Percentiles rank a stretch among this genome's conserved stretches.
These are phyloP conservation scores for Drosophila kohkoa DNA, from an alignment of 1,140 invertebrate genomes.

Conservation along the genomic window DNA sequence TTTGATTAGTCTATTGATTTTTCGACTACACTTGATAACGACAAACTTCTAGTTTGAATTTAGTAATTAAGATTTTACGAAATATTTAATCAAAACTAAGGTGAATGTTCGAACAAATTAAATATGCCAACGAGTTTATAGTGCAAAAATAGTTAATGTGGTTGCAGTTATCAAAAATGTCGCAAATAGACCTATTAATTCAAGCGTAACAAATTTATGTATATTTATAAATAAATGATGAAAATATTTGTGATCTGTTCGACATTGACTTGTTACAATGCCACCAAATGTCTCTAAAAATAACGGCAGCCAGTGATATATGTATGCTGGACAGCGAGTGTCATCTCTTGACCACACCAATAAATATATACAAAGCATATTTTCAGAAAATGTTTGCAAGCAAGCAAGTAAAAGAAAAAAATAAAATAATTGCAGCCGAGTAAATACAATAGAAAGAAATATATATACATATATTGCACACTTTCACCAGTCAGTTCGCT, in stretches of 20 bases:
- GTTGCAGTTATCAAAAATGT: background rate
- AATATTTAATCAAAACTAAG: conserved; percentile 42
- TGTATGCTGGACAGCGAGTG: conserved; percentile 43
- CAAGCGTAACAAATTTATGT: conserved; percentile 25
- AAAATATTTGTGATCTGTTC: conserved; percentile 53
- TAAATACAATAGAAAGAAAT: background rate
- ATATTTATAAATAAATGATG: conserved; percentile 72
- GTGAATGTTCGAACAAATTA: conserved; percentile 8
- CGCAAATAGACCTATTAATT: background rate
- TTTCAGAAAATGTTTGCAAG: conserved; percentile 8
- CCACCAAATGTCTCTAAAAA: conserved; percentile 63
- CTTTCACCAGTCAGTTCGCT: conserved; percentile 65
- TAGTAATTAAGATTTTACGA: conserved; percentile 61
- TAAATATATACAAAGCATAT: conserved; percentile 14
- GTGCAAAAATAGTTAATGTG: background rate
- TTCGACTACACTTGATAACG: conserved; percentile 60
- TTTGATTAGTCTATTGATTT: conserved; percentile 45
- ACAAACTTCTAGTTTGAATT: conserved; percentile 75
- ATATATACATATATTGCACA: conserved; percentile 33
- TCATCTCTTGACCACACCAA: conserved; percentile 33
- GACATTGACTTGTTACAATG: conserved; percentile 74
- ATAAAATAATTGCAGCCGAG: conserved; percentile 6
- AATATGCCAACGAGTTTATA: background rate
- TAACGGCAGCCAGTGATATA: conserved; percentile 34
- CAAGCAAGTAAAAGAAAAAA: background rate